Evolutionary conservation across 2,113 vertebrate species (phyloP).

Genomic region (Psophia crepitans): DNA sequence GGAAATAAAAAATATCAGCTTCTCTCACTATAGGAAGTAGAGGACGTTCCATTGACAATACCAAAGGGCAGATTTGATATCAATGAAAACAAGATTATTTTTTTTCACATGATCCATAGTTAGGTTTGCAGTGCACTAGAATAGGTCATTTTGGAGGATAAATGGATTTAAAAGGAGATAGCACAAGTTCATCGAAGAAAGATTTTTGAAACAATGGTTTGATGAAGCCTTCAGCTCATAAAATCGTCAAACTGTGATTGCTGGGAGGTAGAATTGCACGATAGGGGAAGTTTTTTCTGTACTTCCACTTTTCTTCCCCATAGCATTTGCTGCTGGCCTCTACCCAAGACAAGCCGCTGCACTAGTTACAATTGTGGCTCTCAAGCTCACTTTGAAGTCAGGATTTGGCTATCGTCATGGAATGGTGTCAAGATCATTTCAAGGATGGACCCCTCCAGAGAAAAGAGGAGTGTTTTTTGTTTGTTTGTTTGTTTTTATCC

Average conservation of each 20-base stretch:
- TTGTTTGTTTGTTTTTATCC: not conserved
- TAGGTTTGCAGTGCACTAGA: not conserved
- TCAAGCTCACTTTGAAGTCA: not conserved
- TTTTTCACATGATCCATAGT: not conserved
- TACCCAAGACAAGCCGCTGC: not conserved
- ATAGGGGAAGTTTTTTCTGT: not conserved
- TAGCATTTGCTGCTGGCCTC: not conserved
- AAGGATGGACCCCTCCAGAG: not conserved
- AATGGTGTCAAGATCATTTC: not conserved
- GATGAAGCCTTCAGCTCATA: not conserved
- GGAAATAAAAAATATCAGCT: rapidly evolving
- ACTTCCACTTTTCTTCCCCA: not conserved
- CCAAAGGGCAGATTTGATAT: not conserved
- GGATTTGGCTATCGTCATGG: not conserved
- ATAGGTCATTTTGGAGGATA: not conserved
- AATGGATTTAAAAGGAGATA: not conserved
- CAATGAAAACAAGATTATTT: not conserved
- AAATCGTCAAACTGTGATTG: not conserved
- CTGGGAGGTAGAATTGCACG: not conserved
- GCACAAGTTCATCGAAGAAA: not conserved
- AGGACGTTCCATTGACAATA: not conserved
- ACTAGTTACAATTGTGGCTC: not conserved
- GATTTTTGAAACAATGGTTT: not conserved
- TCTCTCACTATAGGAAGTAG: not conserved
- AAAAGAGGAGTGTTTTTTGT: not conserved